Percentiles rank a stretch among this genome's conserved stretches.
Conservation (phyloP, 2,113 vertebrate genomes). For the Rhinogobius similis region DNA sequence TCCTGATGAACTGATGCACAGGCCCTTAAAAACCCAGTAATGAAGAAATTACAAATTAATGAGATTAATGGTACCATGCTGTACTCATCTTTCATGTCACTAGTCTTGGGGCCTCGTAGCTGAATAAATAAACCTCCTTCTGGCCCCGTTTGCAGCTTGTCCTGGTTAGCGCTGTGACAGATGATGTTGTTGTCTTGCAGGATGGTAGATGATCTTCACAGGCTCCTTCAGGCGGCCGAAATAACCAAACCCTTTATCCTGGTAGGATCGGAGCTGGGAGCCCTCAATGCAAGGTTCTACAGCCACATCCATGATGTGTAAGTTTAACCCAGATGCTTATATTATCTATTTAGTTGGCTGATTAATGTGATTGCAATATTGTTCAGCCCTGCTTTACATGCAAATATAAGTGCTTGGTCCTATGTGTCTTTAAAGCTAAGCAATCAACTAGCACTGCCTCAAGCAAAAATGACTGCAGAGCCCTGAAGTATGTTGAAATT, state of each 20-base stretch:
- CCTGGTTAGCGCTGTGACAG: conserved; percentile 32
- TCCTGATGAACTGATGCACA: conserved; percentile 6
- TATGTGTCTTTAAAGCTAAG: neutral
- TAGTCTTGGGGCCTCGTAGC: conserved; percentile 3
- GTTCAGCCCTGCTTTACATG: neutral
- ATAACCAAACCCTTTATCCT: conserved; percentile 77
- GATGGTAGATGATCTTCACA: conserved; percentile 84
- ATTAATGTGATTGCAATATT: neutral
- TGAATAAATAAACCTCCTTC: conserved; percentile 34
- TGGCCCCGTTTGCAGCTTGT: conserved; percentile 33
- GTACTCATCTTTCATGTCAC: conserved; percentile 23
- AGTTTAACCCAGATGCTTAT: conserved; percentile 32
- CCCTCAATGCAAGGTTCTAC: conserved; percentile 80
- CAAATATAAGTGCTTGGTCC: neutral
- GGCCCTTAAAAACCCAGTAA: conserved; percentile 16
- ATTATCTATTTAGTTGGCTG: neutral
- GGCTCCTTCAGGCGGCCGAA: conserved; percentile 75
- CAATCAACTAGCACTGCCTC: neutral
- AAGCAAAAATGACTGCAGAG: neutral
- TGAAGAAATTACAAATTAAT: conserved; percentile 27
- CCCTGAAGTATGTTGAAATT: neutral
- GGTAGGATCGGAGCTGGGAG: conserved; percentile 80
- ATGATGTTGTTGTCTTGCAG: conserved; percentile 65
- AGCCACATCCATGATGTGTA: conserved; percentile 81
- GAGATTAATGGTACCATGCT: conserved; percentile 18